phyloP scores from a whole-genome alignment of 1,140 invertebrate genomes.

The Aphidius gifuensis region DNA sequence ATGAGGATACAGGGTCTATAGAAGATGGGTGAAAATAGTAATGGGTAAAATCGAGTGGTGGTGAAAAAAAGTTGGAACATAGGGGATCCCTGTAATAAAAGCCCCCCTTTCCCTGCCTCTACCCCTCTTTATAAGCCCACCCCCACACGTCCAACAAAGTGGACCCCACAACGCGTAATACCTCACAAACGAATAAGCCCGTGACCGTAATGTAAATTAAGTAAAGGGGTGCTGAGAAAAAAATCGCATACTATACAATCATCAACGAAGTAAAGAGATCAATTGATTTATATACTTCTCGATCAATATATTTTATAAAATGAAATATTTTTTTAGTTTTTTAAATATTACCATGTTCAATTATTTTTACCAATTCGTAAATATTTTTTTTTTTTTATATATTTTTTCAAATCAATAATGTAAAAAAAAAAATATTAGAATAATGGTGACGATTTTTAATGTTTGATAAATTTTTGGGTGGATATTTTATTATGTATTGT shows the following conservation, averaged over 20 bases:
- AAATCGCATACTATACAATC: conserved; percentile 20
- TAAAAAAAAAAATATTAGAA: too few relatives aligned
- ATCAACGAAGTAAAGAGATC: too few relatives aligned
- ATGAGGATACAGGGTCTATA: conserved; percentile 7
- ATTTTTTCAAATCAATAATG: too few relatives aligned
- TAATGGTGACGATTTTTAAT: too few relatives aligned
- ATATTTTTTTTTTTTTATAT: too few relatives aligned
- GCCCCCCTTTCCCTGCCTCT: conserved; percentile 22
- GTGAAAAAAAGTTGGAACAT: neutral
- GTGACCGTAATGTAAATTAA: conserved; percentile 52
- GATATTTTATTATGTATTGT: too few relatives aligned
- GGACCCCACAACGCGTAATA: neutral
- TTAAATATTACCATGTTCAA: too few relatives aligned
- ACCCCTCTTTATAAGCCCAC: neutral
- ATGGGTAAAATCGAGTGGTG: neutral
- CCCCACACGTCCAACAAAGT: neutral
- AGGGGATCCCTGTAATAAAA: conserved; percentile 43
- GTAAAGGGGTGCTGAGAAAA: conserved; percentile 29
- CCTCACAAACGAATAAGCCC: conserved; percentile 41
- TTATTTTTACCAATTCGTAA: too few relatives aligned
- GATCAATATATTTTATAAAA: too few relatives aligned
- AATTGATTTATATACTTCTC: too few relatives aligned
- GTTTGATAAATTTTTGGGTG: too few relatives aligned
- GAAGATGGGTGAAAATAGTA: neutral
- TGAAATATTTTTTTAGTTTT: too few relatives aligned